phyloP scores from a whole-genome alignment of 2,113 vertebrate genomes.

The Phyllopteryx taeniolatus region DNA sequence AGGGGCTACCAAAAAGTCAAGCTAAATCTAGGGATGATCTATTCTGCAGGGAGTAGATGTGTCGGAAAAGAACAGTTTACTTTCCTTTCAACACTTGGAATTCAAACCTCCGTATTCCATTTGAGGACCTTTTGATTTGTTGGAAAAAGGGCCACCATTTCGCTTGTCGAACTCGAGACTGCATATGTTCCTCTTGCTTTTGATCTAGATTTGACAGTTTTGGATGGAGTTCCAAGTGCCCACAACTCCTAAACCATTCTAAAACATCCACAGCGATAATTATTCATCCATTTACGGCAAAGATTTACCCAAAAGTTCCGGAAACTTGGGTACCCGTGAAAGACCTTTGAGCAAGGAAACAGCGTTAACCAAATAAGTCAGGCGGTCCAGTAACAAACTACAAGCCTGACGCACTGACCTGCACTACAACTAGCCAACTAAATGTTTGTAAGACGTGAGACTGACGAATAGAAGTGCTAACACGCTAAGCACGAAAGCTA shows the following conservation, averaged over 20 bases:
- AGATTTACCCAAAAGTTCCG: conserved; percentile 66
- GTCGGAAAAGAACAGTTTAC: too few relatives aligned
- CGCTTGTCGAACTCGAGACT: too few relatives aligned
- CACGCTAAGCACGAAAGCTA: conserved; percentile 15
- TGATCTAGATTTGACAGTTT: too few relatives aligned
- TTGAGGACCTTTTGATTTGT: too few relatives aligned
- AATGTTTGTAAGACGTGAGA: not conserved
- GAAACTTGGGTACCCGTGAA: conserved; percentile 66
- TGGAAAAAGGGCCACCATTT: too few relatives aligned
- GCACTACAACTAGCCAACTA: not conserved
- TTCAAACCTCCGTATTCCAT: too few relatives aligned
- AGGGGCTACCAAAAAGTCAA: too few relatives aligned
- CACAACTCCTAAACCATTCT: not conserved
- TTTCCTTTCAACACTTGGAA: too few relatives aligned
- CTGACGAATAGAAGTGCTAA: not conserved
- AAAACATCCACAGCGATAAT: conserved; percentile 15
- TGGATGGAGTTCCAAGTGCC: too few relatives aligned
- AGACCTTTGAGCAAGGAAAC: conserved; percentile 60
- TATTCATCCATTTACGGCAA: conserved; percentile 8
- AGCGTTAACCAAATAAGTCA: conserved; percentile 29
- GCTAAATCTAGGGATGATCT: too few relatives aligned
- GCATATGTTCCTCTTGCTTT: too few relatives aligned
- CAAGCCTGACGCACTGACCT: not conserved
- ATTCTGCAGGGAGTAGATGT: too few relatives aligned
- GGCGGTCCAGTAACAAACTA: not conserved